phyloP scores from a whole-genome alignment of 1,140 invertebrate genomes.

The Piezodorus guildinii region DNA sequence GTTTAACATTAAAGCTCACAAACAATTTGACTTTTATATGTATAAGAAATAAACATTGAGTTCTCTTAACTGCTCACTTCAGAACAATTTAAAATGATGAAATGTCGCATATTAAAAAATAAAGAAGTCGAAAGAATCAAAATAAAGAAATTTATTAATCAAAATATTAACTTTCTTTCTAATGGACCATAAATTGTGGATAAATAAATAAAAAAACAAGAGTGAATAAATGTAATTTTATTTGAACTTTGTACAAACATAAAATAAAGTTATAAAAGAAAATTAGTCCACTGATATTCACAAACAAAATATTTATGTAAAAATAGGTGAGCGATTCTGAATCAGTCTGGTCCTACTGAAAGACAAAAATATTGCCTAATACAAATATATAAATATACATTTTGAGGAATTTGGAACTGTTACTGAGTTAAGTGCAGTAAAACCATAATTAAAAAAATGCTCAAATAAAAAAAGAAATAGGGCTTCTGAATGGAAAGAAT shows the following conservation, averaged over 20 bases:
- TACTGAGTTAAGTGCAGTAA: neutral
- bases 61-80: no score
- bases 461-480: neutral
- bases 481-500: neutral
- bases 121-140: no score
- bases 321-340: conserved; percentile 16
- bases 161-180: no score
- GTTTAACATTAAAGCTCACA: no score
- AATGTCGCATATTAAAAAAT: no score
- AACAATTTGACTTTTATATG: no score
- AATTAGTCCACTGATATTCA: conserved; percentile 8
- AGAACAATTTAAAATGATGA: no score
- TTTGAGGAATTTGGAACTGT: conserved; percentile 11
- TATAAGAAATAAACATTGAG: no score
- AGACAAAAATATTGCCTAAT: conserved; percentile 16
- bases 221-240: conserved; percentile 12
- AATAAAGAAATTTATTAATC: no score
- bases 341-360: conserved; percentile 16
- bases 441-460: neutral
- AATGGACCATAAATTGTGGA: neutral
- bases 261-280: conserved; percentile 3
- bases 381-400: conserved; percentile 5
- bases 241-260: conserved; percentile 11
- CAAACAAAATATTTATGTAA: conserved; percentile 6
- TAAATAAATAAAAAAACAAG: neutral